Percentiles rank a stretch among this genome's conserved stretches.
Conservation (phyloP, 2,113 vertebrate species). For the Burhinus bistriatus region DNA sequence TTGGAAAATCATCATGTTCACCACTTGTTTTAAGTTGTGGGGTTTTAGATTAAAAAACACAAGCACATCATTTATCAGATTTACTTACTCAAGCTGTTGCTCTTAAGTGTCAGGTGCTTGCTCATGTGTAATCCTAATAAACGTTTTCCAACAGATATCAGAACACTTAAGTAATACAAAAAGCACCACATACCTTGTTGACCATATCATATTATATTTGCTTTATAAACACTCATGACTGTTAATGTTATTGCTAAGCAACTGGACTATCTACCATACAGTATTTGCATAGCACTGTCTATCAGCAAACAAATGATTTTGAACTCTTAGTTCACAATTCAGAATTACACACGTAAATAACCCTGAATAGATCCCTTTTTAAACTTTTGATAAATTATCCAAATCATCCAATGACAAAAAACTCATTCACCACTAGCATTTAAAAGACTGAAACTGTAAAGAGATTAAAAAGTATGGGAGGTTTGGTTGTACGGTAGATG, state of each 20-base stretch:
- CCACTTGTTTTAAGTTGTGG: neutral
- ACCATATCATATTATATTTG: constrained; percentile 44
- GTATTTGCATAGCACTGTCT: constrained; percentile 13
- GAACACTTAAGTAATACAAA: constrained; percentile 41
- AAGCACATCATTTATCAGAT: constrained; percentile 11
- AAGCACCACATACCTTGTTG: constrained; percentile 53
- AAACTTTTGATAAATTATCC: neutral
- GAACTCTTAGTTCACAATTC: neutral
- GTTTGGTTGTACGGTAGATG: neutral
- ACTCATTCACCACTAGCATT: neutral
- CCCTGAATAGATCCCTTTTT: neutral
- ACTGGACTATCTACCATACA: neutral
- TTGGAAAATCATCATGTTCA: neutral
- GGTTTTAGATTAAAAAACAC: neutral
- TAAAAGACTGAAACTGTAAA: neutral
- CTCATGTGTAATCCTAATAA: constrained; percentile 23
- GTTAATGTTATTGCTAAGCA: constrained; percentile 57
- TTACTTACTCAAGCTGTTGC: constrained; percentile 36
- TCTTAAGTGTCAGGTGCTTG: constrained; percentile 37
- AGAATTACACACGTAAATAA: neutral
- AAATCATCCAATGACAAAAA: neutral
- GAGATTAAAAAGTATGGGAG: neutral
- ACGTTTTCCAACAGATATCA: constrained; percentile 43
- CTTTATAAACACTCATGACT: constrained; percentile 53
- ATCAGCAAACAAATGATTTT: neutral